Evolutionary conservation across 2,888 invertebrate species (phyloP), one percentile per base, ranked within the genome.

Genomic region (Phrixothrix hirtus): DNA sequence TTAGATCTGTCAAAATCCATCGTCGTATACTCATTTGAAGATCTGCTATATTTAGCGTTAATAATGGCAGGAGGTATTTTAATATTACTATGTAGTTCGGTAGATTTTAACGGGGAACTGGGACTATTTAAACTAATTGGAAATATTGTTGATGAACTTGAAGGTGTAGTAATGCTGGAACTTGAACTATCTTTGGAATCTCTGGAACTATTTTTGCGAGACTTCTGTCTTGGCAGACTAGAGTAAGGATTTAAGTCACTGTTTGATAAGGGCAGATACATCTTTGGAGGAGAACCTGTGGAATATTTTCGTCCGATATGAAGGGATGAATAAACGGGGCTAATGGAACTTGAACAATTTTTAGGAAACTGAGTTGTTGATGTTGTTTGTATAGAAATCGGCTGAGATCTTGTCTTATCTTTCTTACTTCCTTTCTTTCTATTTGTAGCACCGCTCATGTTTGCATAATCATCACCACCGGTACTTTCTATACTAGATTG

Each of bases 101-200:
- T 56, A 35, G 58, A 58, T 57, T 82, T 83, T 13, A 80, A 77
- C 0, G 86, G 85, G 1, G 85, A 84, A 10, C 82, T 80, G 0
- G 86, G 86, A 59, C 85, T 85, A 68, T 85, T 86, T 32, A 85
- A 71, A 52, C 83, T 85, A 63, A 87, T 79, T 1, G 87, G 86
- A 70, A 87, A 87, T 52, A 87, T 82, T 0, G 85, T 83, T 46
- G 81, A 80, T 3, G 83, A 74, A 47, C 78, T 78, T 1, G 80
- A 83, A 34, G 84, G 83, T 1, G 82, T 81, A 0, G 83, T 82
- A 1, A 78, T 74, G 54, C 75, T 71, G 1, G 72, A 71, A 55
- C 71, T 72, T 6, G 71, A 69, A 46, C 75, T 76, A 47, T 78
- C 77, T 56, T 72, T 73, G 2, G 76, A 76, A 56, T 77, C 76